Evolutionary conservation across 2,797 vertebrate species (phyloP).

Genomic region (Scarus forsteni): DNA sequence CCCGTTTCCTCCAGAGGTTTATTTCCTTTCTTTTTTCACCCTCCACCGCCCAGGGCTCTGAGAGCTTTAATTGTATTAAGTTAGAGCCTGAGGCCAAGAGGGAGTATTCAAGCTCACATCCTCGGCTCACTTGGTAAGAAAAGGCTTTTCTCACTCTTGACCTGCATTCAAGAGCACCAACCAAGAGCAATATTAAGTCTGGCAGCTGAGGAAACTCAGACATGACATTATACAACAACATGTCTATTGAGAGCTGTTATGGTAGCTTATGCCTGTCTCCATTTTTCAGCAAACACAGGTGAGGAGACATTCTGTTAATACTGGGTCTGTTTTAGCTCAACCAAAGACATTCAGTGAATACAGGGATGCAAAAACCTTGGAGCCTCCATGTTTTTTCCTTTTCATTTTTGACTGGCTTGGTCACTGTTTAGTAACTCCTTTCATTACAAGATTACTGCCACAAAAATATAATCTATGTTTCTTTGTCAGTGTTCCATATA

Average conservation of each 20-base stretch:
- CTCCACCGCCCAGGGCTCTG: slow-evolving; percentile 33
- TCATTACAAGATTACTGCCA: no score
- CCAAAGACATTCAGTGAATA: slow-evolving; percentile 16
- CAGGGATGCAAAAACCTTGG: slow-evolving; percentile 12
- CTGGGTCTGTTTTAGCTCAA: slow-evolving; percentile 40
- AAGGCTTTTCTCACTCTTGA: slow-evolving; percentile 54
- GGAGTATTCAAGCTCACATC: slow-evolving; percentile 69
- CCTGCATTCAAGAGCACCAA: slow-evolving; percentile 53
- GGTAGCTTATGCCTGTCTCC: slow-evolving; percentile 43
- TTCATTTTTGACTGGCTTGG: not conserved
- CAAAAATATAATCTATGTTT: no score
- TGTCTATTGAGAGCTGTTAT: slow-evolving; percentile 61
- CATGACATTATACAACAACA: slow-evolving; percentile 68
- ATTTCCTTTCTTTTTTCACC: slow-evolving; percentile 55
- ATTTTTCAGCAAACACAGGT: slow-evolving; percentile 36
- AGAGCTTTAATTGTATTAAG: slow-evolving; percentile 74
- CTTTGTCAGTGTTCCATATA: no score
- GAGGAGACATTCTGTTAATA: slow-evolving; percentile 28
- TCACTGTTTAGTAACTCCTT: no score
- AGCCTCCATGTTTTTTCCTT: slow-evolving; percentile 8
- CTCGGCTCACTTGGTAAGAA: slow-evolving; percentile 53
- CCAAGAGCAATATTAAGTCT: slow-evolving; percentile 82
- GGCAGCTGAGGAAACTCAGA: slow-evolving; percentile 63
- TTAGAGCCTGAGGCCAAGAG: slow-evolving; percentile 59
- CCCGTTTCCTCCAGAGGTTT: slow-evolving; percentile 34